Conservation (phyloP, 1,140 invertebrate genomes). For the Drosophila sp. region DNA sequence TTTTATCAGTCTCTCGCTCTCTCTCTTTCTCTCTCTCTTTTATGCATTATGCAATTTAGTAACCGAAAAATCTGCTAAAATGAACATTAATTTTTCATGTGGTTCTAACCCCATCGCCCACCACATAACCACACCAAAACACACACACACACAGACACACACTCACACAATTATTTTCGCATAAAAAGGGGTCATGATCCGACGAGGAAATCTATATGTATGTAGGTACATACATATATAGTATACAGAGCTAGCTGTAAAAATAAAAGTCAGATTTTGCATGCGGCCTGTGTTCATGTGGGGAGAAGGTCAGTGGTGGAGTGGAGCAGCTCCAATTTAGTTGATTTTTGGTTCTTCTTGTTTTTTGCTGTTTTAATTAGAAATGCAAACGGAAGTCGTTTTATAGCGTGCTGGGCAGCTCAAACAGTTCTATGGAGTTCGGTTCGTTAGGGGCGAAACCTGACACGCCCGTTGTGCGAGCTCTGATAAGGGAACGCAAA, state of each 20-base stretch:
- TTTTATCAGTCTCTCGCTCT: neutral
- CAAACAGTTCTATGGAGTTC: constrained; percentile 26
- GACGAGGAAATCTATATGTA: neutral
- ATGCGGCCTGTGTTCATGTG: neutral
- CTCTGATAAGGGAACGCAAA: constrained; percentile 10
- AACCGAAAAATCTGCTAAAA: constrained; percentile 9
- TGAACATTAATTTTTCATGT: constrained; percentile 8
- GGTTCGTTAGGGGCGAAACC: neutral
- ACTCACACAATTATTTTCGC: neutral
- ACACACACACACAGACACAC: too few species aligned
- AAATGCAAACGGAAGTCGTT: constrained; percentile 63
- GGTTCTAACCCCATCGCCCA: too few species aligned
- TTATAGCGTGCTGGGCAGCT: constrained; percentile 54
- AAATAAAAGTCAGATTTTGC: constrained; percentile 1
- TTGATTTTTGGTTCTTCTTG: constrained; percentile 19
- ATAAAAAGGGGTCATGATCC: constrained; percentile 12
- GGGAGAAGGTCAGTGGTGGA: constrained; percentile 9
- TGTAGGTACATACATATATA: neutral
- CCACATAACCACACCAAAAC: too few species aligned
- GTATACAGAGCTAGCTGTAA: neutral
- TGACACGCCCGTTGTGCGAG: neutral
- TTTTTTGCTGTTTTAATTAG: constrained; percentile 56
- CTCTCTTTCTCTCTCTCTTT: neutral
- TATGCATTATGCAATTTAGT: neutral
- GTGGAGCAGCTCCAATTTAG: constrained; percentile 22